Evolutionary conservation across 92 coral and sea anemone species (phyloP), one percentile per base, ranked within the genome.

Genomic region (Metridium senile): DNA sequence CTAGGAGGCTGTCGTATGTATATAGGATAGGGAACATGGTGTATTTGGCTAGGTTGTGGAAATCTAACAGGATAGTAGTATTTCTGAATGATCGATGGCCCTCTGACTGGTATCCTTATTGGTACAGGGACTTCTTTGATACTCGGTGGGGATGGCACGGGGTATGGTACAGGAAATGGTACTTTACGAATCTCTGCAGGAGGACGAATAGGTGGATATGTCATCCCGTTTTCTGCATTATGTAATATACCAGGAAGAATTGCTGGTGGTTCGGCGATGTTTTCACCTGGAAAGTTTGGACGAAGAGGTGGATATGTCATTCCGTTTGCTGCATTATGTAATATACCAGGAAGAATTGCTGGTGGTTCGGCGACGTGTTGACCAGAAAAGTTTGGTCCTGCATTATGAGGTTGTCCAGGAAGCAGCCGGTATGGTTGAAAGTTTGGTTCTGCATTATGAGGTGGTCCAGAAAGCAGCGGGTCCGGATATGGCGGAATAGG

Each of bases 71-170:
- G 99, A 53, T 85, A 89, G 77, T 70, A 86, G 34, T 82, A 28
- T 59, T 81, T 88, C 31, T 87, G 97, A 18, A 94, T 72, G 45
- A 86, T 83, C 17, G 97, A 91, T n/a, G 97, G 97, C 21, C 75
- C 74, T 31, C 78, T 84, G 9, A 95, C 90, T 26, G 97, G 97
- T 9, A 92, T 75, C 18, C 91, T 74, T 9, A 95, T 91, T 27
- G 98, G 98, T 64, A 86, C 87, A 0, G 97, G 99, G 10, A 95
- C 87, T 30, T 76, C 84, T 62, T 84, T 89, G 30, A 95, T 79
- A 45, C 74, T 67, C 9, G 97, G 98, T 10, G 97, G 96, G 26
- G 85, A 81, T 0, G 88, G 93, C 32, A 94, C 93, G 11, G 89
- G 87, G 21, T 82, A 70, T 17, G 96, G 96, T 16, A 84, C 64